Evolutionary conservation across 2,888 invertebrate genomes (phyloP).

Genomic region (Gonocerus acuteangulatus): DNA sequence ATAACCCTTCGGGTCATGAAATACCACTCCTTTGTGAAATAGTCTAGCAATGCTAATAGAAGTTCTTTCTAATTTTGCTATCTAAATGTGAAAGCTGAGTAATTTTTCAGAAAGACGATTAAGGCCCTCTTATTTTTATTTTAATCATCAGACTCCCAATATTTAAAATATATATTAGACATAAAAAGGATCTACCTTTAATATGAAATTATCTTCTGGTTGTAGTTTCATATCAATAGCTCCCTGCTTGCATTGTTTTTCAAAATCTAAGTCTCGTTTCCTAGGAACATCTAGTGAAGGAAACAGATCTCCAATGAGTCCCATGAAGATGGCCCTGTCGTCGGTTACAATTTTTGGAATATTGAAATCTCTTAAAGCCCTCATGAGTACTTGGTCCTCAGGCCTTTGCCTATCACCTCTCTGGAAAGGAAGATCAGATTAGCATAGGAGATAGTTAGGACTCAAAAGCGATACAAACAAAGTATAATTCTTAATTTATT

Average conservation of each 20-base stretch:
- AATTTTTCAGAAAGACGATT: no score
- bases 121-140: no score
- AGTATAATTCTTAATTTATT: no score
- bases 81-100: no score
- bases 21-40: no score
- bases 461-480: no score
- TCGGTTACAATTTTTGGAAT: conserved; percentile 91
- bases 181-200: conserved; percentile 64
- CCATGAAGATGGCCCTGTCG: conserved; percentile 87
- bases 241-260: conserved; percentile 66
- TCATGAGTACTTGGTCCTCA: conserved; percentile 90
- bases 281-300: conserved; percentile 87
- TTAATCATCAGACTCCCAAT: no score
- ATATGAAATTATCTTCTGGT: conserved; percentile 80
- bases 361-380: conserved; percentile 88
- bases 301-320: conserved; percentile 85
- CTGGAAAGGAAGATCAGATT: conserved; percentile 42
- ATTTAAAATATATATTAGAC: no score
- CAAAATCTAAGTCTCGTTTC: conserved; percentile 77
- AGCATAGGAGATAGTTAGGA: no score
- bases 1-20: no score
- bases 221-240: conserved; percentile 76
- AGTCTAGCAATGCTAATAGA: no score
- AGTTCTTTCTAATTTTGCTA: no score
- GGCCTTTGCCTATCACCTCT: conserved; percentile 65